Base-by-base conservation (phyloP, 2,797 vertebrate genomes). In the Chloroceryle inda region DNA sequence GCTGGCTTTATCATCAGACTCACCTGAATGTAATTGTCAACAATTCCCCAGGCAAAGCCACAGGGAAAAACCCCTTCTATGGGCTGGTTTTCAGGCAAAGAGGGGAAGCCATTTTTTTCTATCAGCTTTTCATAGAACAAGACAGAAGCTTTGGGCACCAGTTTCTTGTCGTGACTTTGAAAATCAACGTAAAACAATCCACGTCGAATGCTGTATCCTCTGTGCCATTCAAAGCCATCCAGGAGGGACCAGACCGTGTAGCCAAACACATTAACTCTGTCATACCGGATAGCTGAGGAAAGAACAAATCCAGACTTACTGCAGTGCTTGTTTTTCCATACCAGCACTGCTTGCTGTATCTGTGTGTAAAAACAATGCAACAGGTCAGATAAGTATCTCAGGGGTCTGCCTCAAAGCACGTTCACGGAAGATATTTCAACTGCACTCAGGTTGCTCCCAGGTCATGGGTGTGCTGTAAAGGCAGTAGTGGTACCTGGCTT, bases 211-310 rank as follows among this genome's bases (percentile, higher is more conserved):
- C 97, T 98, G 33, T 99, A 99, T 68, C 99, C 99, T 55, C 99
- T 97, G 92, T 99, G 98, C 99, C 99, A 99, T 97, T 99, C 99
- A 11, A 99, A 99, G 71, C 99, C 99, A 7, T 99, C 99, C 69
- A 99, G 97, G 91, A 99, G 98, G 50, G 99, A 99, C 99, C 99
- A 99, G 27, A 98, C 99, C 0, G 99, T 99, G 98, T 99, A 99
- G 80, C 99, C 99, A 11, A 99, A 98, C 88, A 99, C 98, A 3
- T 98, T 96, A 64, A 99, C 99, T 40, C 97, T 96, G 0, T 99
- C 99, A 2, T 99, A 98, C 79, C 97, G 95, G 86, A 99, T 99
- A 12, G 99, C 99, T 99, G 95, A 85, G 93, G 95, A 92, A 97
- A 72, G 79, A 91, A 91, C 86, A 96, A 94, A 96, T 35, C 58